phyloP scores from a whole-genome alignment of 2,888 invertebrate species.

The Netelia fuscicornis region DNA sequence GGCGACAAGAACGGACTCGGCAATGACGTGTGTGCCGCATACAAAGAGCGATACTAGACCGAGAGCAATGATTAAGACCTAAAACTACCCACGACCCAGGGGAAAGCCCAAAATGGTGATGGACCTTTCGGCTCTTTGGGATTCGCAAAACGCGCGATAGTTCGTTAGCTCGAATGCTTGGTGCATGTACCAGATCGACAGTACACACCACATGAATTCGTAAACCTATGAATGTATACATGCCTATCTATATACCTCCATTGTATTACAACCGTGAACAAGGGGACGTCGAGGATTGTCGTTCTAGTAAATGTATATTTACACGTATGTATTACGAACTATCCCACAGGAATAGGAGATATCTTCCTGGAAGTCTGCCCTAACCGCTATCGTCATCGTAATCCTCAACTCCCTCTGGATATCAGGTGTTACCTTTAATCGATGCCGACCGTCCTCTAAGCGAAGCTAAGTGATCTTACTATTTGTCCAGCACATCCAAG shows the following conservation, averaged over 20 bases:
- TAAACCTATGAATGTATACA: slow-evolving; percentile 12
- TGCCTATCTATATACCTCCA: not conserved
- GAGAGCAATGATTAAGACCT: slow-evolving; percentile 60
- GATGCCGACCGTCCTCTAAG: slow-evolving; percentile 27
- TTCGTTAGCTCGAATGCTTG: slow-evolving; percentile 76
- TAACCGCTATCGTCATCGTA: slow-evolving; percentile 7
- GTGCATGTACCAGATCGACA: not conserved
- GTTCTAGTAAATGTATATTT: not conserved
- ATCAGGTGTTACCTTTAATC: slow-evolving; percentile 48
- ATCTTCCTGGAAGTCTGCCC: slow-evolving; percentile 13
- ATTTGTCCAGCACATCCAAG: not conserved
- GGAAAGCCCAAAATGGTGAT: slow-evolving; percentile 67
- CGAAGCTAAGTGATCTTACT: slow-evolving; percentile 4
- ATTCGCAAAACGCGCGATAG: slow-evolving; percentile 78
- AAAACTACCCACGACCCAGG: slow-evolving; percentile 13
- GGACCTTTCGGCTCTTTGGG: slow-evolving; percentile 74
- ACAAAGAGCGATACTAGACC: slow-evolving; percentile 42
- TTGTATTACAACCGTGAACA: not conserved
- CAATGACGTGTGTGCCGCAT: slow-evolving; percentile 25
- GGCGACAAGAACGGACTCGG: slow-evolving; percentile 20
- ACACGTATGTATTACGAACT: slow-evolving; percentile 43
- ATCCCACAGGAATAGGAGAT: slow-evolving; percentile 20
- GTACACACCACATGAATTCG: slow-evolving; percentile 17
- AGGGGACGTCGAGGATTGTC: slow-evolving; percentile 10
- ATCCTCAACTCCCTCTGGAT: slow-evolving; percentile 5